phyloP scores from a whole-genome alignment of 2,797 vertebrate species.

The Falco concolor region DNA sequence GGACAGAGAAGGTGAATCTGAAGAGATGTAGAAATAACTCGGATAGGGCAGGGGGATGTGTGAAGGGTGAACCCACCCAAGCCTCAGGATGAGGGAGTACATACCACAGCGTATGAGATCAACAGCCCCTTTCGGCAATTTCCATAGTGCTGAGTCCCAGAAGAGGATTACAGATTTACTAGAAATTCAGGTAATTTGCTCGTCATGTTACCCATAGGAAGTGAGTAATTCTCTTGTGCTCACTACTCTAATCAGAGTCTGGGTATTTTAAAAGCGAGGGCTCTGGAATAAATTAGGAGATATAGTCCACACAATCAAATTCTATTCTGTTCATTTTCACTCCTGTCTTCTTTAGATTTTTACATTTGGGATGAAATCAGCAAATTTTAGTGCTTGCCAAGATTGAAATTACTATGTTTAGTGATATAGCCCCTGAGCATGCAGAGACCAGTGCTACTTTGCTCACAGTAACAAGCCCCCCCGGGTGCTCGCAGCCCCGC shows the following conservation, averaged over 20 bases:
- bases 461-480: neutral
- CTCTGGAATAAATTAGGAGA: conserved; percentile 63
- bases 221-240: conserved; percentile 27
- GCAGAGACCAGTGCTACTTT: neutral
- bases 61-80: neutral
- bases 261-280: conserved; percentile 39
- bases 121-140: neutral
- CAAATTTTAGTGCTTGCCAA: conserved; percentile 32
- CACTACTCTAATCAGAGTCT: conserved; percentile 50
- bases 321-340: conserved; percentile 61
- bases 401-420: conserved; percentile 31
- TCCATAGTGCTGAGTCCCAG: conserved; percentile 15
- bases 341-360: conserved; percentile 44
- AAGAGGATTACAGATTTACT: conserved; percentile 36
- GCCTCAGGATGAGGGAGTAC: neutral
- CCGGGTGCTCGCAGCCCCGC: neutral
- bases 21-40: neutral
- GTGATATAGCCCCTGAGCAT: neutral
- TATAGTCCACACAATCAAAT: conserved; percentile 59
- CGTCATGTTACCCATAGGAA: conserved; percentile 49
- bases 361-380: conserved; percentile 62
- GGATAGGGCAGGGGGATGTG: neutral
- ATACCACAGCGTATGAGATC: neutral
- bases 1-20: neutral
- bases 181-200: conserved; percentile 60